These are phyloP conservation scores for Argyresthia albistria DNA, from an alignment of 2,888 invertebrate species.

Conservation along the genomic window DNA sequence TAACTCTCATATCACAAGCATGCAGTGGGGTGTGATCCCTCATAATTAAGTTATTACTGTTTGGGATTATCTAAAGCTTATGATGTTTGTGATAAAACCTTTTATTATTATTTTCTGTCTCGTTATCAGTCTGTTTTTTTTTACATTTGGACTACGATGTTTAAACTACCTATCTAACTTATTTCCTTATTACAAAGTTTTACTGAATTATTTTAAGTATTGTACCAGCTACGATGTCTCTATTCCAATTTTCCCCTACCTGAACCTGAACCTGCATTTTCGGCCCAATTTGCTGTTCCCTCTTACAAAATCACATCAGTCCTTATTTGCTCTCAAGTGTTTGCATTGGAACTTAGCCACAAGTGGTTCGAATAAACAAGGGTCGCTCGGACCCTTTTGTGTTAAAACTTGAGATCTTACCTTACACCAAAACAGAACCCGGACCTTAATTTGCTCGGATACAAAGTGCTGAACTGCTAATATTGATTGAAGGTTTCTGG, in stretches of 20 bases:
- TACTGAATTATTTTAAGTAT: no score
- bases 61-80: slow-evolving; percentile 12
- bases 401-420: slow-evolving; percentile 27
- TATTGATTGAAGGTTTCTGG: neutral
- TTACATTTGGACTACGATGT: no score
- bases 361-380: slow-evolving; percentile 27
- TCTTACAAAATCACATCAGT: slow-evolving; percentile 27
- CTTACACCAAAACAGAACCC: slow-evolving; percentile 10
- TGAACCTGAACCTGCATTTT: neutral
- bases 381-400: slow-evolving; percentile 38
- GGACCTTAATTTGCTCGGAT: neutral
- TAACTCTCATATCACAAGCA: slow-evolving; percentile 28
- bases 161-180: no score
- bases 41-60: slow-evolving; percentile 65
- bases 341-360: slow-evolving; percentile 45
- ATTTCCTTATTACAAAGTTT: no score
- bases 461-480: neutral
- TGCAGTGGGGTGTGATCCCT: slow-evolving; percentile 43
- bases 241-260: neutral
- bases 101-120: no score
- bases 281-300: neutral
- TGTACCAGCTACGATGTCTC: no score
- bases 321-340: slow-evolving; percentile 36
- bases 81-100: neutral
- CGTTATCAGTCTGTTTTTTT: no score